Base-by-base conservation (phyloP, 2,888 invertebrate species). In the Merodon equestris region DNA sequence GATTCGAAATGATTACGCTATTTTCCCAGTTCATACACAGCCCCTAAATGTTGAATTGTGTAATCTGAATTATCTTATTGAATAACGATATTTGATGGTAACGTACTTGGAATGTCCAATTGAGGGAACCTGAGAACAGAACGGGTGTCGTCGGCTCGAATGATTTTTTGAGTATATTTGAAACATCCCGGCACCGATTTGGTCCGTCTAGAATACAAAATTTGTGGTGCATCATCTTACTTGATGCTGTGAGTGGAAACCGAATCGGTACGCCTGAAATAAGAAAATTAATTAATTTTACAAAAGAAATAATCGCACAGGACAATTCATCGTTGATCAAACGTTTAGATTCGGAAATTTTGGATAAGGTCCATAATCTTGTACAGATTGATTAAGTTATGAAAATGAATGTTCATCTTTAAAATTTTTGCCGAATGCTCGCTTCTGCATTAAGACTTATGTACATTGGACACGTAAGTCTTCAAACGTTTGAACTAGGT, bases 181-280 rank as follows among this genome's bases (percentile, higher is more conserved):
- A 42, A 9, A 84, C 71, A 36, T 58, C 66, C 14, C 61, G 64
- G 45, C 76, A 83, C 7, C 86, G 85, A 10, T 54, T 40, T 1
- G 79, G 81, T 5, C 84, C 85, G 67, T 88, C 88, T 5, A 88
- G 72, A 38, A 88, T 79, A 66, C 86, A 84, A 75, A 86, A 88
- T 73, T 88, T 88, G 79, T 89, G 88, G 83, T 88, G 88, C 89
- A 88, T 88, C 68, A 88, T 77, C 54, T 68, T 51, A 0, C 81
- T 77, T 9, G 75, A 68, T n/a, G n/a, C n/a, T 1, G 27, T n/a
- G n/a, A 10, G 73, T 5, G 86, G 86, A n/a, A 82, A 84, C 14
- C 86, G 87, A 36, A 88, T 82, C 9, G 86, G 84, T 1, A 86
- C 76, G n/a, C 85, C 86, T 86, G 47, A 10, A 82, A 82, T 27